Base-by-base conservation (phyloP, 2,888 invertebrate genomes). In the Anthophora plumipes region DNA sequence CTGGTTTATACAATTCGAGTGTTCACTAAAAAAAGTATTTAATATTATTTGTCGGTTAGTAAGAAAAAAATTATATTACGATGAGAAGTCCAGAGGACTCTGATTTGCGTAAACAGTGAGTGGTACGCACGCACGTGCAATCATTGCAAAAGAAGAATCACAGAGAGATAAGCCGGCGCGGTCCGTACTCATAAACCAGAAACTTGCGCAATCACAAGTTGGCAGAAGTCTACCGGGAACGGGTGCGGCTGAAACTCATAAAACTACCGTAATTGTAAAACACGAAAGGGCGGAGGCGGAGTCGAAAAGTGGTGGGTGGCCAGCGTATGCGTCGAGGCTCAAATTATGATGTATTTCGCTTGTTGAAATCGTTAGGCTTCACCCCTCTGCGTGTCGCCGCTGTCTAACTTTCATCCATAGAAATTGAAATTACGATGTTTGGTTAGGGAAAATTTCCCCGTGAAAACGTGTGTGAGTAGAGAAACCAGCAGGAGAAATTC, bases 141-240 rank as follows among this genome's bases (percentile, higher is more conserved):
- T 66, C 74, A 83, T 83, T 76, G 84, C 86, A 84, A 89, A 89
- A 85, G 87, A 80, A 87, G 84, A 90, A 89, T 89, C 90, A 83
- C 88, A 84, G 88, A 73, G 83, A 89, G 89, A 90, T 89, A 89
- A 86, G 86, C 83, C 80, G 79, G 78, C 85, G 84, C 85, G 84
- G 84, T 89, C 87, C 84, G 89, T 86, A 85, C 90, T 91, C 92
- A 90, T 92, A 91, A 91, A 92, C 85, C 88, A 90, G 90, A 91
- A 91, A 91, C 91, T 91, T 91, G 89, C 91, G 91, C 92, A 92
- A 92, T 91, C 92, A 91, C 90, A 92, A 91, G 90, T 91, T 91
- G 90, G 89, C 84, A 85, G 89, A 91, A 91, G 90, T 91, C 88
- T 86, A 87, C 86, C 80, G 82, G 86, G 87, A 87, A 85, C 82